Evolutionary conservation across 2,888 invertebrate genomes (phyloP).

Genomic region (Hyposoter dolosus): DNA sequence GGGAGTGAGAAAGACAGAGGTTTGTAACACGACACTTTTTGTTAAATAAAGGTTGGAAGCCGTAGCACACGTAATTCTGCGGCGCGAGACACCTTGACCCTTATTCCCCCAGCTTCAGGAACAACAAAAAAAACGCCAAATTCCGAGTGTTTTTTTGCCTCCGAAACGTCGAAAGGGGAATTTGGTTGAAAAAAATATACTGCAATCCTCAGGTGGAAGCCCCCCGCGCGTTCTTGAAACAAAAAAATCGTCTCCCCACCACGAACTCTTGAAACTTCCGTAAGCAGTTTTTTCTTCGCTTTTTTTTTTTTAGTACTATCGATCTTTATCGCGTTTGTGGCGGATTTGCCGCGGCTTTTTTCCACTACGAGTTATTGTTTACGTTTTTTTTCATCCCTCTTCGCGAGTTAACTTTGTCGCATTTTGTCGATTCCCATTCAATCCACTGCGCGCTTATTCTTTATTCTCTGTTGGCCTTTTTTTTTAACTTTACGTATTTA

Average conservation of each 20-base stretch:
- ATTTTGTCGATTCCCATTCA: not conserved
- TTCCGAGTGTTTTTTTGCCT: not conserved
- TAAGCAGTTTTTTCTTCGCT: not conserved
- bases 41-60: constrained; percentile 70
- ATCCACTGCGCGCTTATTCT: not conserved
- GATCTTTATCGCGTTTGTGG: constrained; percentile 39
- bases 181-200: not conserved
- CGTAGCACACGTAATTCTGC: constrained; percentile 81
- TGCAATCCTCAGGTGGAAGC: constrained; percentile 85
- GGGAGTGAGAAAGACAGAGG: constrained; percentile 5
- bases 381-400: constrained; percentile 7
- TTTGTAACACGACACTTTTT: constrained; percentile 36
- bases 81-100: constrained; percentile 78
- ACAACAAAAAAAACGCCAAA: constrained; percentile 1
- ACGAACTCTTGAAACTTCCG: constrained; percentile 72
- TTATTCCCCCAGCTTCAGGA: constrained; percentile 52
- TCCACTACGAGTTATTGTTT: not conserved
- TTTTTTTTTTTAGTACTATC: constrained; percentile 22
- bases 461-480: not conserved
- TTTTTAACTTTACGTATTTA: constrained; percentile 76
- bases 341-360: constrained; percentile 1
- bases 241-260: constrained; percentile 71
- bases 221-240: constrained; percentile 78
- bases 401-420: not conserved
- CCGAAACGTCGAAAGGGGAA: not conserved